Percentiles rank a stretch among this genome's conserved stretches.
Conservation (phyloP, 2,888 invertebrate species). For the Cynaeus angustus region DNA sequence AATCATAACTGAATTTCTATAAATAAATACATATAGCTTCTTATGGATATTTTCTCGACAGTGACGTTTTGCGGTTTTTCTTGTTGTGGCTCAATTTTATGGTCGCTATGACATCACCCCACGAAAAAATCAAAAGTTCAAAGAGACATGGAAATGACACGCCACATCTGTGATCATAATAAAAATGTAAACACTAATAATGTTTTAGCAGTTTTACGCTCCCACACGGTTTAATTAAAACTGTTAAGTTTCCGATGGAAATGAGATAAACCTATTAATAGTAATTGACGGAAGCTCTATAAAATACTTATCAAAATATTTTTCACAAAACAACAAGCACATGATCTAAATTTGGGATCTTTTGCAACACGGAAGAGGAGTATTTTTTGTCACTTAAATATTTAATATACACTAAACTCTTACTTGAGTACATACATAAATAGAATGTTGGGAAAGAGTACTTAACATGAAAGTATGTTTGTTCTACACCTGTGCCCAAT, state of each 20-base stretch:
- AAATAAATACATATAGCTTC: too few relatives aligned
- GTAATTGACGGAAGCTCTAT: constrained; percentile 7
- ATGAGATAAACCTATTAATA: constrained; percentile 20
- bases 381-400: neutral
- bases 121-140: too few relatives aligned
- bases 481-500: too few relatives aligned
- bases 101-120: neutral
- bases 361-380: neutral
- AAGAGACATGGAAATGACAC: too few relatives aligned
- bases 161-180: constrained; percentile 8
- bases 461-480: too few relatives aligned
- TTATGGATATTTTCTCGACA: neutral
- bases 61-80: constrained; percentile 3
- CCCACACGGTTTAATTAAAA: constrained; percentile 3
- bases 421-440: neutral
- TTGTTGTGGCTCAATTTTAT: constrained; percentile 5
- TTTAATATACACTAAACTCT: neutral
- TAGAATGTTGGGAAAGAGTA: too few relatives aligned
- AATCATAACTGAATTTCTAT: too few relatives aligned
- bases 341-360: constrained; percentile 6
- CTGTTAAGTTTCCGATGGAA: neutral
- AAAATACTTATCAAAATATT: constrained; percentile 2
- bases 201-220: neutral
- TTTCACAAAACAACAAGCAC: constrained; percentile 3
- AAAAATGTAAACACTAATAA: constrained; percentile 1